Conservation (phyloP, 2,797 vertebrate genomes). For the Halcyon smyrnensis region DNA sequence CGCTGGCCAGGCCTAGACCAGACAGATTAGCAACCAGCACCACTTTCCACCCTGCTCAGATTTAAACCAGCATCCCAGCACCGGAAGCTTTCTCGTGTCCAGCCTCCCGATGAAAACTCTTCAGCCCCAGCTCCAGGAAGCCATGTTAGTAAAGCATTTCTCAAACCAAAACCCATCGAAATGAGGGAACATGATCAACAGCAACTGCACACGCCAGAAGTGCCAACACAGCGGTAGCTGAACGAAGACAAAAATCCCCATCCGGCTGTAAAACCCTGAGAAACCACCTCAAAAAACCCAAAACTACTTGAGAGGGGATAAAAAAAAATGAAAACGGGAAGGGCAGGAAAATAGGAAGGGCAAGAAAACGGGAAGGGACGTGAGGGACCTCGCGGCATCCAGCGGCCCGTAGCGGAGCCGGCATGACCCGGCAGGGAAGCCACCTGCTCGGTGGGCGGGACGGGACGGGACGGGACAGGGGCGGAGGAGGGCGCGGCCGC, state of each 20-base stretch:
- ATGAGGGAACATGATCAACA: background rate
- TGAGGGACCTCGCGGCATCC: too few species aligned
- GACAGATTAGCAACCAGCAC: fast-evolving
- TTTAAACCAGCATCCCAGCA: background rate
- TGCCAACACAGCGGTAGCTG: fast-evolving
- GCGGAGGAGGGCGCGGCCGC: too few species aligned
- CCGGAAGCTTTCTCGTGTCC: background rate
- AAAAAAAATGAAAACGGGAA: too few species aligned
- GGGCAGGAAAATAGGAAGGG: too few species aligned
- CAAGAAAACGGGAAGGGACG: too few species aligned
- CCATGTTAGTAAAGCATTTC: fast-evolving
- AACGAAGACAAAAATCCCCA: background rate
- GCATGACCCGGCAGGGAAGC: too few species aligned
- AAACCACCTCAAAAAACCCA: background rate
- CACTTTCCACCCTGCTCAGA: background rate
- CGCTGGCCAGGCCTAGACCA: fast-evolving
- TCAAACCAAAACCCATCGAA: background rate
- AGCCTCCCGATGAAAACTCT: background rate
- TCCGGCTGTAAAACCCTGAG: background rate
- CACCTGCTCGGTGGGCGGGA: background rate
- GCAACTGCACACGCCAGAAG: fast-evolving
- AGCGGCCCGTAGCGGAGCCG: background rate
- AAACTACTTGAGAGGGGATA: too few species aligned
- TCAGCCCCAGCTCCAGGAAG: background rate
- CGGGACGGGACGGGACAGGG: too few species aligned